phyloP scores from a whole-genome alignment of 2,888 invertebrate genomes.

The Embidobia sp. region DNA sequence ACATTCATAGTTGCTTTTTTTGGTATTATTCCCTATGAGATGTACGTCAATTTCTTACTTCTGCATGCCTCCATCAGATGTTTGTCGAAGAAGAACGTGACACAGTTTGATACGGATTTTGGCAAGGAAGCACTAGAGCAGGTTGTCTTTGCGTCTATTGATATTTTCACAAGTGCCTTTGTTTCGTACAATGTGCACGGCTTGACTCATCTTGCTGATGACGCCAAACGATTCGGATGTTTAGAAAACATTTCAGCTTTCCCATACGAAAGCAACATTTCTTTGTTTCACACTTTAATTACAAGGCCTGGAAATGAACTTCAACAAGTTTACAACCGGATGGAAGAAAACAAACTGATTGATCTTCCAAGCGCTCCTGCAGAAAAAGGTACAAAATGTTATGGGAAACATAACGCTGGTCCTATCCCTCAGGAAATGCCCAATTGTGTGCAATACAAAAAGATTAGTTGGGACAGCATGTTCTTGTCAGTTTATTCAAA shows the following conservation, averaged over 20 bases:
- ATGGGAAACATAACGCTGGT: not conserved
- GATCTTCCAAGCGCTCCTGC: not conserved
- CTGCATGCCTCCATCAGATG: constrained; percentile 67
- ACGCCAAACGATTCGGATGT: constrained; percentile 4
- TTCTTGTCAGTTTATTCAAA: not conserved
- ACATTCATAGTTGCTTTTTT: constrained; percentile 67
- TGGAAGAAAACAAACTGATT: constrained; percentile 13
- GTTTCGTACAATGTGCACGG: constrained; percentile 70
- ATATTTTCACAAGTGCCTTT: constrained; percentile 64
- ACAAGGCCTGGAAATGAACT: constrained; percentile 16
- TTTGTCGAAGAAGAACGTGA: constrained; percentile 40
- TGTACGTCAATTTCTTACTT: constrained; percentile 67
- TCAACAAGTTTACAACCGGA: constrained; percentile 21
- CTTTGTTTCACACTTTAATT: constrained; percentile 7
- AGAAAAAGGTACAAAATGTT: not conserved
- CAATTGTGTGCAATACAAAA: not conserved
- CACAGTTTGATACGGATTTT: constrained; percentile 34
- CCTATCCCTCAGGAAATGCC: not conserved
- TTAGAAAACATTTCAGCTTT: constrained; percentile 11
- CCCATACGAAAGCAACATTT: constrained; percentile 12
- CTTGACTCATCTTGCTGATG: not conserved
- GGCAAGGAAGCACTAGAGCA: constrained; percentile 6
- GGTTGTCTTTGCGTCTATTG: not conserved
- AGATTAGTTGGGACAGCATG: not conserved
- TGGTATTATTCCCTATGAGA: constrained; percentile 52